These are phyloP conservation scores for Xestia rhomboidea DNA, from an alignment of 2,888 invertebrate genomes.

Conservation along the genomic window DNA sequence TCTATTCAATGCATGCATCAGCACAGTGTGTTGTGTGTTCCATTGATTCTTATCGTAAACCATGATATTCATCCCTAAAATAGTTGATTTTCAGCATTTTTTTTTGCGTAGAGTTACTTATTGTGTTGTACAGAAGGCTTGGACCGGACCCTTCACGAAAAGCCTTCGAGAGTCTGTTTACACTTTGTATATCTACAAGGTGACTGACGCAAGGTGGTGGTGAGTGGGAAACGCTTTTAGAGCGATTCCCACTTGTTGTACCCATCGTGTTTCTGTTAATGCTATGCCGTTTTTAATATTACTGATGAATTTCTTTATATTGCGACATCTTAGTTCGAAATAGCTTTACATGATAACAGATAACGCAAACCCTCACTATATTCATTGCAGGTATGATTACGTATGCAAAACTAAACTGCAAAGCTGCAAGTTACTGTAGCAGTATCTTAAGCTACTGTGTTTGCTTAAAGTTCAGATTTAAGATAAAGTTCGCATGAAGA, in stretches of 20 bases:
- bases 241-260: not conserved
- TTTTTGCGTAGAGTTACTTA: no score
- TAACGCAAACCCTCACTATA: not conserved
- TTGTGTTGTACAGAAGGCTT: not conserved
- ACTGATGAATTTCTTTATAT: not conserved
- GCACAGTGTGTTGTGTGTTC: not conserved
- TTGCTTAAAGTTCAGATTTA: conserved; percentile 42
- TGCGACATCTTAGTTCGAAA: no score
- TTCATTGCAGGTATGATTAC: conserved; percentile 14
- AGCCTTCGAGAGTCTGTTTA: no score
- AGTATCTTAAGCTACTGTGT: conserved; percentile 20
- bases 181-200: no score
- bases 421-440: conserved; percentile 24
- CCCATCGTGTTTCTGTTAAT: not conserved
- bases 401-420: conserved; percentile 48
- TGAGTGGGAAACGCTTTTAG: not conserved
- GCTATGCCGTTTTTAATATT: not conserved
- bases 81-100: no score
- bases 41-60: no score
- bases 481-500: conserved; percentile 38
- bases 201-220: no score
- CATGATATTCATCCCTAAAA: not conserved
- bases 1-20: not conserved
- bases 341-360: not conserved
- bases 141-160: no score